Evolutionary conservation across 2,888 invertebrate species (phyloP), one percentile per base, ranked within the genome.

Genomic region (Trichogramma dendrolimi): DNA sequence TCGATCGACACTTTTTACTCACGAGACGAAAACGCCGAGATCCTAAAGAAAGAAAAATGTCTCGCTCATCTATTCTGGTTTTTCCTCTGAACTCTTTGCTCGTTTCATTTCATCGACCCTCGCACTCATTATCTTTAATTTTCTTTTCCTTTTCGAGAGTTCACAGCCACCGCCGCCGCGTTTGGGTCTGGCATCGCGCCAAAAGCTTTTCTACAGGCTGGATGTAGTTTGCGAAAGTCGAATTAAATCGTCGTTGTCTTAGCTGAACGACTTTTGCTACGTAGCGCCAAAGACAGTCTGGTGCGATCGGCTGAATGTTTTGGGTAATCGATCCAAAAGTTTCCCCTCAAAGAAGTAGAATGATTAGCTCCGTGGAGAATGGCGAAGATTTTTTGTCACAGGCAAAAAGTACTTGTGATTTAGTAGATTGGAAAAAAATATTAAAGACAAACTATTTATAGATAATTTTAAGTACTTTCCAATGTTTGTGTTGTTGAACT

Each of bases 91-190:
- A 10, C 49, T 14, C 40, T 44, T 7, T 40, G 41, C 55, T 50
- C 48, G 27, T 42, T n/a, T 59, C 48, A 55, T 52, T 55, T 62
- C 59, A 62, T 50, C 50, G 57, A 55, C 54, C 53, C 56, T 57
- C 46, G 56, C 60, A 53, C 63, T 60, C 60, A 53, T 63, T 60
- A 63, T 59, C 63, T 63, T 60, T 57, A 60, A 63, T 63, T 58
- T 56, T 61, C 48, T 47, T 54, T 8, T 11, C 49, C 49, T 27
- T 47, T 49, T 44, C 14, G 1, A 14, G 14, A 14, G 14, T 14
- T 38, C 43, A 3, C 50, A 38, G 4, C 46, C 40, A 11, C 55
- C 11, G 10, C 50, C 40, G 41, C 47, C 47, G n/a, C 42, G 52
- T 42, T 52, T 27, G 39, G 48, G 8, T 4, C 14, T 62, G 60